Conservation (phyloP, 2,113 vertebrate species). For the Antennarius striatus region DNA sequence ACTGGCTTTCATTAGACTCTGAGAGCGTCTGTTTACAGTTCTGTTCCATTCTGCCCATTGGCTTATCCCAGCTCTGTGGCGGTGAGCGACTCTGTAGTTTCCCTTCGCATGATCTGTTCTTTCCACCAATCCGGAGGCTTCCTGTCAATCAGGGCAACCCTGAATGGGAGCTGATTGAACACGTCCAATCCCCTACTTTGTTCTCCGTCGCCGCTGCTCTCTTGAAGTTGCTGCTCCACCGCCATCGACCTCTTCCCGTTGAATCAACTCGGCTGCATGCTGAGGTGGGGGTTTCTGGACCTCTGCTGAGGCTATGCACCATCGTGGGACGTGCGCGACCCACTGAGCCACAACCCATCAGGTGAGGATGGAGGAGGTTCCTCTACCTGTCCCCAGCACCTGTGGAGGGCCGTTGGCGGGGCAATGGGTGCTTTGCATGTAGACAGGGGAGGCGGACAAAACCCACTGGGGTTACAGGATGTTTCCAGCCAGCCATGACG, state of each 20-base stretch:
- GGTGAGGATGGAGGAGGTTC: conserved; percentile 21
- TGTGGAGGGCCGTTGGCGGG: conserved; percentile 65
- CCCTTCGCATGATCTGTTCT: background rate
- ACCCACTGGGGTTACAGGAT: conserved; percentile 54
- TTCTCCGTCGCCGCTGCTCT: background rate
- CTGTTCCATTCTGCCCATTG: no score
- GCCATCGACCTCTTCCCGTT: no score
- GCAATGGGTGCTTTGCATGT: conserved; percentile 36
- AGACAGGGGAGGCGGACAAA: conserved; percentile 32
- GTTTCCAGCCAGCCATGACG: conserved; percentile 63
- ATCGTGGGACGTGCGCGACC: conserved; percentile 11
- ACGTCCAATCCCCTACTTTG: background rate
- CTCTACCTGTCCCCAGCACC: conserved; percentile 57
- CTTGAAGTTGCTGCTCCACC: background rate
- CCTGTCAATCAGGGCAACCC: background rate
- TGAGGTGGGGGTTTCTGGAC: background rate
- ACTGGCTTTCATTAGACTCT: no score
- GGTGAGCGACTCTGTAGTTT: no score
- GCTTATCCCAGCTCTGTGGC: no score
- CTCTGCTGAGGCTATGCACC: background rate
- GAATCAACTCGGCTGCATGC: no score
- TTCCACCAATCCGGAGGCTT: conserved; percentile 4
- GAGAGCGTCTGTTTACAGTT: no score
- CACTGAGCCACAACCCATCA: conserved; percentile 12
- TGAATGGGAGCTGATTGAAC: conserved; percentile 24